Base-by-base conservation (phyloP, 2,113 vertebrate genomes). In the Zosterops pallidus region DNA sequence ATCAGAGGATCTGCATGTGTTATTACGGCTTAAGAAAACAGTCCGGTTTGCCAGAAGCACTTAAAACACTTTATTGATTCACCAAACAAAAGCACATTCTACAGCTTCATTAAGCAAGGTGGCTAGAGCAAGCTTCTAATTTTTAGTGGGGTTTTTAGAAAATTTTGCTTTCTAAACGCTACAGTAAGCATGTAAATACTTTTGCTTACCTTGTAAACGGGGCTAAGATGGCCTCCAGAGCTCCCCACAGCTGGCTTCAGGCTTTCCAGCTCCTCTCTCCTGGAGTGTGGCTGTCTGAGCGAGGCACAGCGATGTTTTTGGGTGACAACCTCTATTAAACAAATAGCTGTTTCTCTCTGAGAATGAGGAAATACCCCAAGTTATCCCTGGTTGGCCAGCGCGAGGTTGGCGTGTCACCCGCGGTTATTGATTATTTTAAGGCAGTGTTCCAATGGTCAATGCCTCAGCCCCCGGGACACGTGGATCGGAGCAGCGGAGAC, bases 381-480 rank as follows among this genome's bases (percentile, higher is more conserved):
- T 81, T 78, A 56, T 69, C 68, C 59, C 92, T 93, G 90, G 95
- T 92, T 96, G 93, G 89, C 72, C 90, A 80, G 84, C 0, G 0
- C 0, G 1, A 80, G 64, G 57, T 35, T 86, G 92, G 79, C 3
- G 0, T 74, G 92, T 57, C 89, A 94, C 69, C 63, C 86, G 0
- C 4, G 0, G 6, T 9, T 82, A 97, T 94, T 84, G 96, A 96
- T 90, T 91, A 83, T 70, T 84, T 91, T 70, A 59, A 88, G 94
- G 92, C 95, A 94, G 86, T 75, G 92, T 96, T 97, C 96, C 97
- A 97, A 65, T 68, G 92, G 93, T 97, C 97, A 95, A 97, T 97
- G 95, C 82, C 47, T 74, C 4, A 3, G 24, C 59, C 87, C 90
- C 13, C 1, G 0, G 92, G 89, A 82, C 79, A 92, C 0, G 1